Base-by-base conservation (phyloP, 2,888 invertebrate genomes). In the Zaprionus bogoriensis region DNA sequence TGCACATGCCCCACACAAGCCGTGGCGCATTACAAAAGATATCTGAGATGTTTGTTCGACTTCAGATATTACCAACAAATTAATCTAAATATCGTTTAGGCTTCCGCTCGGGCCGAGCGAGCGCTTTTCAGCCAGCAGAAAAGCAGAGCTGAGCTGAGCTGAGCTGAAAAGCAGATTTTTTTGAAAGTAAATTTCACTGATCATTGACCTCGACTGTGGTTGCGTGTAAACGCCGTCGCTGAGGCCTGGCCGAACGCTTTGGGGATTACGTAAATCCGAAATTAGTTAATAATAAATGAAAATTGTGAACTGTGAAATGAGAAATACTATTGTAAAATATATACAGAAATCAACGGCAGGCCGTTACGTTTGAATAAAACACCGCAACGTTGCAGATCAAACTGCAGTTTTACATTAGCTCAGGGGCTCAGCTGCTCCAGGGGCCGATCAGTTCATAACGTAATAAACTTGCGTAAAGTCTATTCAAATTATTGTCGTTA, bases 111-210 rank as follows among this genome's bases (percentile, higher is more conserved):
- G 45, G 41, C 45, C 14, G 6, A 14, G 14, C 38, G 42, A 46
- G 38, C 50, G 67, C 53, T 77, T 74, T 74, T 77, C 67, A 74
- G 73, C 72, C 61, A 53, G 75, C 67, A 60, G 64, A 81, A 70
- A 78, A 87, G 54, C 50, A 55, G 64, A 73, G 67, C 72, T 73
- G 45, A 59, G 64, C 30, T n/a, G n/a, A n/a, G n/a, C n/a, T n/a
- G n/a, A 30, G 32, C 50, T 58, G 67, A 73, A 73, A 77, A 74
- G 46, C 74, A 59, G 64, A 77, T 74, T 72, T 74, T 61, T 81
- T 82, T 77, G 82, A 83, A 83, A 83, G 87, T 87, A 67, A 87
- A 87, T 83, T 83, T 83, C 87, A 83, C 87, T 83, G 82, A 83
- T 87, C 82, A 83, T 86, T 83, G 82, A 83, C 87, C 82, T 83